Conservation (phyloP, 2,888 invertebrate species). For the Drosophila falleni region DNA sequence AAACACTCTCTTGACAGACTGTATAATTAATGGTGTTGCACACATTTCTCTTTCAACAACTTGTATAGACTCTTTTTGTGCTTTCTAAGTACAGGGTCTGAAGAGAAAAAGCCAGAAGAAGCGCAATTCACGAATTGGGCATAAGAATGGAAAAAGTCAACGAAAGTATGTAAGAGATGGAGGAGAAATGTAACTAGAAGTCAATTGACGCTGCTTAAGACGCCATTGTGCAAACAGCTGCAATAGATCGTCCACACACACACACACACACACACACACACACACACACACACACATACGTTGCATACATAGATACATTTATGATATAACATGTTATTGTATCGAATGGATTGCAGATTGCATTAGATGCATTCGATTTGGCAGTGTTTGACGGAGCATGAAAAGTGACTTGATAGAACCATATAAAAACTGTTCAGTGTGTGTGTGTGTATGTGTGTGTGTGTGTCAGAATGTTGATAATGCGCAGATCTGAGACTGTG, state of each 20-base stretch:
- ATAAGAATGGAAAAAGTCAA: constrained; percentile 17
- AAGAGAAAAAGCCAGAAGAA: not conserved
- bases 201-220: constrained; percentile 14
- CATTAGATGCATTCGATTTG: constrained; percentile 56
- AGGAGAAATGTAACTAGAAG: not conserved
- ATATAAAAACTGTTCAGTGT: not conserved
- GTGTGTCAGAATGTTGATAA: not conserved
- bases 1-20: too few relatives aligned
- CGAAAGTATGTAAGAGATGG: not conserved
- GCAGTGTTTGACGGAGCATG: constrained; percentile 46
- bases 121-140: constrained; percentile 5
- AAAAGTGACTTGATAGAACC: constrained; percentile 18
- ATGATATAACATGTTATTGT: constrained; percentile 42
- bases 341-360: constrained; percentile 51
- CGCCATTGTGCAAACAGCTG: constrained; percentile 16
- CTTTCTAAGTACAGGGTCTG: too few relatives aligned
- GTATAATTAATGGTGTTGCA: too few relatives aligned
- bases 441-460: too few relatives aligned
- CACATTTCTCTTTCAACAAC: too few relatives aligned
- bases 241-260: constrained; percentile 7
- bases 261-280: not conserved
- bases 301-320: not conserved
- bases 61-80: not conserved
- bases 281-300: not conserved
- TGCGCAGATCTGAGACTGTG: not conserved